phyloP scores from a whole-genome alignment of 2,797 vertebrate species.

The Pseudochirops corinnae region DNA sequence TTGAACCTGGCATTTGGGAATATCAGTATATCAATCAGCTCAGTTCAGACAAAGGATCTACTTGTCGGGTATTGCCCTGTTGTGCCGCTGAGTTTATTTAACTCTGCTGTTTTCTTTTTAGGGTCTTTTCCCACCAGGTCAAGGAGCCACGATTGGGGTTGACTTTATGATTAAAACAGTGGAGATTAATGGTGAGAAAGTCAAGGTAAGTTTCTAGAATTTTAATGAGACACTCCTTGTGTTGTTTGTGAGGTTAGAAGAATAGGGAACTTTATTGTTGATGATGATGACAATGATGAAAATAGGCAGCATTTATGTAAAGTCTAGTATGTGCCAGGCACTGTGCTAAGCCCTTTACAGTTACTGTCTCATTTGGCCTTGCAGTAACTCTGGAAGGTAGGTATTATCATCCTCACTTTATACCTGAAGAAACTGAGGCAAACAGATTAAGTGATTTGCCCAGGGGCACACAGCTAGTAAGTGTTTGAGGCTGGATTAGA shows the following conservation, averaged over 20 bases:
- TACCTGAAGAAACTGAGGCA: background rate
- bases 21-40: too few species aligned
- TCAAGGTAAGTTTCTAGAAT: constrained; percentile 90
- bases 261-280: background rate
- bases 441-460: background rate
- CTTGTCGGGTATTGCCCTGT: background rate
- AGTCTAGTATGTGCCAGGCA: background rate
- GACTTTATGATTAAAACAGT: constrained; percentile 99
- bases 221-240: constrained; percentile 10
- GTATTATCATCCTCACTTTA: background rate
- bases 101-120: constrained; percentile 80
- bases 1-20: background rate
- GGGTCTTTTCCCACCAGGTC: constrained; percentile 99
- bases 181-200: constrained; percentile 99
- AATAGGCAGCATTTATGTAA: background rate
- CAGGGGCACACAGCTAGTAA: background rate
- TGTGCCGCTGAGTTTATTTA: constrained; percentile 43
- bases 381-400: background rate
- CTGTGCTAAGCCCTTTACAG: background rate
- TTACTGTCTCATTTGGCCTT: background rate
- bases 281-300: background rate
- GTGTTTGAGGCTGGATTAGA: background rate
- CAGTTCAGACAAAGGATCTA: background rate
- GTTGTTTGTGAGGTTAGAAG: constrained; percentile 19
- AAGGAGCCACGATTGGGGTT: constrained; percentile 99